A percentile compares a stretch with the other conserved stretches of the same genome.
These are phyloP conservation scores for Zingel zingel DNA, from an alignment of 2,113 vertebrate genomes.

Conservation along the genomic window DNA sequence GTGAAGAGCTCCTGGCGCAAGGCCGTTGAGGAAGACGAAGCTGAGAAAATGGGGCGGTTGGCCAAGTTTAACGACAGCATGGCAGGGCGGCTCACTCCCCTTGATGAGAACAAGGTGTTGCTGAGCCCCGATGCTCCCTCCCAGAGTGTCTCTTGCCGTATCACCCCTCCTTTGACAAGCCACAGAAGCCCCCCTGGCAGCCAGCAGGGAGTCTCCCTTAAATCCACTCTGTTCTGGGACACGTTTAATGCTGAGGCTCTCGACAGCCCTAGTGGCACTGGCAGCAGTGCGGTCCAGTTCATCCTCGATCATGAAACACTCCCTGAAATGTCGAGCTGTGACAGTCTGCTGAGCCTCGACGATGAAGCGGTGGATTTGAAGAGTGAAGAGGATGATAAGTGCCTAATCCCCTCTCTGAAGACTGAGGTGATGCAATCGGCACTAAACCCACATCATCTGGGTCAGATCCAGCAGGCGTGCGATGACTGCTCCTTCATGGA, in stretches of 20 bases:
- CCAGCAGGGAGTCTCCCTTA: conserved; percentile 46
- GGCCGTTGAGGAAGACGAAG: conserved; percentile 76
- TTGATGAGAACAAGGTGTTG: background rate
- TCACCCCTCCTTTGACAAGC: background rate
- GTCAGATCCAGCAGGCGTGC: conserved; percentile 7
- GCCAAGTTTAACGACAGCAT: conserved; percentile 5
- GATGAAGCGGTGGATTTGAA: conserved; percentile 13
- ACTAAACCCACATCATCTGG: background rate
- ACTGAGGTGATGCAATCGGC: background rate
- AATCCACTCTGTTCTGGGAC: conserved; percentile 69
- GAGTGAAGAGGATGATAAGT: conserved; percentile 41
- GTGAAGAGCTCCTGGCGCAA: conserved; percentile 83
- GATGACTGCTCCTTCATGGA: conserved; percentile 27
- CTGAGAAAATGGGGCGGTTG: conserved; percentile 47
- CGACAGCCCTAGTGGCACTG: conserved; percentile 52
- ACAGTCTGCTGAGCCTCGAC: conserved; percentile 73
- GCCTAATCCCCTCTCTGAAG: conserved; percentile 34
- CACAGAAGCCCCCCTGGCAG: conserved; percentile 17
- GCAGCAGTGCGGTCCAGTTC: conserved; percentile 70
- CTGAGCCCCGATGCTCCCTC: background rate
- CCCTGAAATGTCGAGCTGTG: conserved; percentile 72
- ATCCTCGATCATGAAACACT: conserved; percentile 79
- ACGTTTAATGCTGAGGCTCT: conserved; percentile 42
- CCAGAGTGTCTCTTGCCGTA: background rate
- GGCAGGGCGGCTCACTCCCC: background rate